Evolutionary conservation across 1,140 invertebrate genomes (phyloP), one percentile per base, ranked within the genome.

Genomic region (Lutraria rhynchaena): DNA sequence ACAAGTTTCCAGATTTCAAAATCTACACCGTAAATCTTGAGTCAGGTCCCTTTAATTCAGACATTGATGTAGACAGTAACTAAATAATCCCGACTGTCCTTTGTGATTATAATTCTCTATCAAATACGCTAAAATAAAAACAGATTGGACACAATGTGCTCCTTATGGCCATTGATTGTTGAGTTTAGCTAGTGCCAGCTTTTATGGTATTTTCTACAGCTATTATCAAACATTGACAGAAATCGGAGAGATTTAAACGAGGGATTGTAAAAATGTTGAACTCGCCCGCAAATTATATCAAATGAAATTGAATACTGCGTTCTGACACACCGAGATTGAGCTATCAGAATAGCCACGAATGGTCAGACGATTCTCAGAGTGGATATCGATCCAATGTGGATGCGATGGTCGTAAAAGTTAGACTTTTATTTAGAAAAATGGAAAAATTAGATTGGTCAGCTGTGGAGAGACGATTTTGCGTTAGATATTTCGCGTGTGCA

Each of bases 261-360:
- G 46, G 53, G 67, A 70, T 31, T 51, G 67, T 70, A 70, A 70
- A 41, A 70, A 70, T 51, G 29, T 70, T 70, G 22, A 70, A 70
- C 9, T 53, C 19, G 46, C n/a, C 49, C 67, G 33, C 67, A 70
- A 70, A 70, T 70, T 53, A 70, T 70, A 70, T 70, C 67, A 70
- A 70, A 22, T 70, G 67, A 70, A 70, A 70, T 70, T 70, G 51
- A 70, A 70, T 70, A 70, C 67, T n/a, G 19, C 46, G 49, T 7
- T 29, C 3, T 70, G 67, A 70, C 67, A 70, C 37, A 53, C 35
- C 29, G 46, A 37, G 46, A 70, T 70, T 70, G 49, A 70, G 33
- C 67, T 70, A 33, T 53, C 67, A 55, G 31, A 53, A 53, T 33
- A 3, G 29, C 33, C 27, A 24, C 17, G 46, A 70, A 51, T 70